A percentile compares a stretch with the other conserved stretches of the same genome.
Evolutionary conservation across 2,797 vertebrate genomes (phyloP).

Genomic region (Melanotaenia pygmaea): DNA sequence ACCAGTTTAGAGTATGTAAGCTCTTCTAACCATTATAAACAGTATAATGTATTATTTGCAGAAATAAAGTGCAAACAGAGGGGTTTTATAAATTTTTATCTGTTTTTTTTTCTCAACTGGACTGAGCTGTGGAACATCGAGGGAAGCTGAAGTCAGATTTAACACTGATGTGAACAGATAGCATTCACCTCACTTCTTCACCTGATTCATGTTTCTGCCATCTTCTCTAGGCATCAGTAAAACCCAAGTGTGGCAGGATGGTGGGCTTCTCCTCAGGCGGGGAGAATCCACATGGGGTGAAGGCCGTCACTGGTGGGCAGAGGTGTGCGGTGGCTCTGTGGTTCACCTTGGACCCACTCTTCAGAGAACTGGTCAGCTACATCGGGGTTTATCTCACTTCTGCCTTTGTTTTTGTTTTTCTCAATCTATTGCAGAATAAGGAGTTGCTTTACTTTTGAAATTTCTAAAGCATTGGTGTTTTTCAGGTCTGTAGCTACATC

Average conservation of each 20-base stretch:
- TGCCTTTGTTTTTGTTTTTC: background rate
- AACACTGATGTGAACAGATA: background rate
- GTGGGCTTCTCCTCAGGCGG: slow-evolving; percentile 96
- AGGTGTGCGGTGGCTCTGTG: slow-evolving; percentile 95
- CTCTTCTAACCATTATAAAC: too few relatives aligned
- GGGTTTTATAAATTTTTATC: background rate
- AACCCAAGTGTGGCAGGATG: slow-evolving; percentile 94
- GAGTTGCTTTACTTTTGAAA: background rate
- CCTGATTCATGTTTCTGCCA: background rate
- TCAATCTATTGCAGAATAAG: background rate
- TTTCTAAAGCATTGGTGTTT: background rate
- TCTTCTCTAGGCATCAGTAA: slow-evolving; percentile 89
- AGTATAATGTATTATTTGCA: too few relatives aligned
- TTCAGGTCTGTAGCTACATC: too few relatives aligned
- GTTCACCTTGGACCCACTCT: slow-evolving; percentile 97
- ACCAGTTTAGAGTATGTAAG: too few relatives aligned
- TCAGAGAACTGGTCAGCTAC: slow-evolving; percentile 92
- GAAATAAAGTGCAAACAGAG: background rate
- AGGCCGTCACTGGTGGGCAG: slow-evolving; percentile 94
- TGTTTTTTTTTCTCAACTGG: background rate
- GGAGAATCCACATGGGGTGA: slow-evolving; percentile 97
- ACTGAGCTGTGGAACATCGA: background rate
- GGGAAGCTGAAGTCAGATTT: background rate
- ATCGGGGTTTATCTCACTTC: background rate
- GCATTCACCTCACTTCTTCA: background rate